Conservation (phyloP, 2,797 vertebrate species). For the Macropodus opercularis region DNA sequence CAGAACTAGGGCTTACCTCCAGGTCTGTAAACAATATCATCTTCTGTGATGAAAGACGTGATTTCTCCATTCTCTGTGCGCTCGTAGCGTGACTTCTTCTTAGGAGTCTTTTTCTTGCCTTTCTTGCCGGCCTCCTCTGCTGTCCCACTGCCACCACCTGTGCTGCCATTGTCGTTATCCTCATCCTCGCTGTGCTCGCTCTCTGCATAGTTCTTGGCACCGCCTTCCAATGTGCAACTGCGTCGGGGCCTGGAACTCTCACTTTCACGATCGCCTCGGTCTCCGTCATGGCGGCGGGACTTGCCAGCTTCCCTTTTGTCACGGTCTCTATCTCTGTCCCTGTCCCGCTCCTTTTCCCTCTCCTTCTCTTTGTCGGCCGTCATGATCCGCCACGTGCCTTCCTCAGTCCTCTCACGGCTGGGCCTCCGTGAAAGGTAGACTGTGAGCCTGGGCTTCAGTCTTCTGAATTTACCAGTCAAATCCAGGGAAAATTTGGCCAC, state of each 20-base stretch:
- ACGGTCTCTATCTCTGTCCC: constrained; percentile 92
- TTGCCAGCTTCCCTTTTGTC: constrained; percentile 90
- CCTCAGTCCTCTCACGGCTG: constrained; percentile 99
- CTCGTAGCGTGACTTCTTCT: constrained; percentile 97
- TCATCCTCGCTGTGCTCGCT: constrained; percentile 98
- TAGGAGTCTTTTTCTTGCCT: constrained; percentile 95
- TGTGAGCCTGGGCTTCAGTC: constrained; percentile 99
- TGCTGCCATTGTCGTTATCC: constrained; percentile 88
- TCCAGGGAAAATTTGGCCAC: constrained; percentile 99
- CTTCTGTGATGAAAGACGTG: constrained; percentile 96
- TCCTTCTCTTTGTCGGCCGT: constrained; percentile 99
- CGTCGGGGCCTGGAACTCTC: constrained; percentile 93
- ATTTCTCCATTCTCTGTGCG: constrained; percentile 96
- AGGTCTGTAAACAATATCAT: constrained; percentile 94
- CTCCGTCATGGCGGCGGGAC: constrained; percentile 88
- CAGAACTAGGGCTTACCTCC: constrained; percentile 85
- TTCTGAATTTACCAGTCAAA: constrained; percentile 99
- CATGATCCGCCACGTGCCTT: constrained; percentile 99
- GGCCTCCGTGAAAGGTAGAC: constrained; percentile 99
- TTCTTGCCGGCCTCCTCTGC: constrained; percentile 94
- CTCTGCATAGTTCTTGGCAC: constrained; percentile 97
- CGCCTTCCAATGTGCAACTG: constrained; percentile 96
- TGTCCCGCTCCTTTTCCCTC: constrained; percentile 92
- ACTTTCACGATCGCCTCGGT: constrained; percentile 87
- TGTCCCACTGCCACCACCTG: constrained; percentile 87